Conservation (phyloP, 2,888 invertebrate species). For the Rhogogaster chlorosoma region DNA sequence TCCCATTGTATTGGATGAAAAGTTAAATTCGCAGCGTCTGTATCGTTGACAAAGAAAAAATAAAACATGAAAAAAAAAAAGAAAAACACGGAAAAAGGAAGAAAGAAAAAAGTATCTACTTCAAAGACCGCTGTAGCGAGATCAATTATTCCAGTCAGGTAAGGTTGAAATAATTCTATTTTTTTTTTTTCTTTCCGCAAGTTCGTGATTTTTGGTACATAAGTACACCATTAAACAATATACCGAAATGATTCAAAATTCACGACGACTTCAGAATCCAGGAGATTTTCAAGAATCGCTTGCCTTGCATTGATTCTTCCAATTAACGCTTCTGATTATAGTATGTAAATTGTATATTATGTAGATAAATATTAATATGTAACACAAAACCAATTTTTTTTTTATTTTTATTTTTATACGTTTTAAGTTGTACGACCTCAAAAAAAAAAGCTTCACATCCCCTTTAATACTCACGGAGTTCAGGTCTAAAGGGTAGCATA, state of each 20-base stretch:
- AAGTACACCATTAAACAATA: background rate
- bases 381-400: background rate
- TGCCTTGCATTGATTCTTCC: background rate
- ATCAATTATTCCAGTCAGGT: constrained; percentile 20
- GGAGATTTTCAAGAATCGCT: background rate
- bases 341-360: background rate
- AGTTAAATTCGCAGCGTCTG: background rate
- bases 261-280: background rate
- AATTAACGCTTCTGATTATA: background rate
- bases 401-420: background rate
- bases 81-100: background rate
- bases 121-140: background rate
- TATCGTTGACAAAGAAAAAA: background rate
- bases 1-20: background rate
- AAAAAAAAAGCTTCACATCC: background rate
- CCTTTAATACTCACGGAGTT: background rate
- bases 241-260: background rate
- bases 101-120: background rate
- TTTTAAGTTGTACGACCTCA: background rate
- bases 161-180: background rate
- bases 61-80: background rate
- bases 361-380: background rate
- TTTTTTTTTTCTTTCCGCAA: background rate
- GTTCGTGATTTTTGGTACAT: background rate
- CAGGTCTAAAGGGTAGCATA: background rate